Base-by-base conservation (phyloP, 2,113 vertebrate genomes). In the Cercopithecus mona region DNA sequence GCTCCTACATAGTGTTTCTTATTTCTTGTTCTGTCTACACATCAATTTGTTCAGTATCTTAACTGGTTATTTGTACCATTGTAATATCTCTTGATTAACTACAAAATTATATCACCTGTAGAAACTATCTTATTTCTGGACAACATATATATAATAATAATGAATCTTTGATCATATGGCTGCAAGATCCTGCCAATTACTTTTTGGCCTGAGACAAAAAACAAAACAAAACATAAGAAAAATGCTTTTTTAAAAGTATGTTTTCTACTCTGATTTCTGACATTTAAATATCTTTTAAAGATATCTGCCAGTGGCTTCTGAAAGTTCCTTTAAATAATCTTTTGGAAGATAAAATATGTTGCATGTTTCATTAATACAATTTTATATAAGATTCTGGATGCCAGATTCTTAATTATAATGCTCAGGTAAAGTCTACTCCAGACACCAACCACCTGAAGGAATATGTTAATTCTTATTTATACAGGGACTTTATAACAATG, bases 261-360 rank as follows among this genome's bases (percentile, higher is more conserved):
- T 89, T 83, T 97, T 93, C 94, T 97, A 88, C 7, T 94, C 40
- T 82, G 64, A 96, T 70, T 85, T 6, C 22, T 82, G 59, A 86
- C 17, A 93, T 83, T 80, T 68, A 95, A 81, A 87, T 86, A 48
- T 66, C 45, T 95, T 93, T 70, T 90, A 12, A 57, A 93, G 45
- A 95, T 95, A 22, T 91, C 38, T 87, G 38, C 66, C 13, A 83
- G 40, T 93, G 45, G 30, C 23, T 84, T 93, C 80, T 52, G 38
- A 80, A 52, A 94, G 22, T 93, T 80, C 6, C 48, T 83, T 94
- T 50, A 70, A 79, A 92, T 66, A 92, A 43, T 75, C 9, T 80
- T 84, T 94, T 88, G 94, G 50, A 3, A 61, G 48, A 70, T 88
- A 48, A 48, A 66, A 73, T 85, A 9, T 43, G 72, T 75, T 45